Evolutionary conservation across 2,113 vertebrate genomes (phyloP), one percentile per base, ranked within the genome.

Genomic region (Procavia capensis): DNA sequence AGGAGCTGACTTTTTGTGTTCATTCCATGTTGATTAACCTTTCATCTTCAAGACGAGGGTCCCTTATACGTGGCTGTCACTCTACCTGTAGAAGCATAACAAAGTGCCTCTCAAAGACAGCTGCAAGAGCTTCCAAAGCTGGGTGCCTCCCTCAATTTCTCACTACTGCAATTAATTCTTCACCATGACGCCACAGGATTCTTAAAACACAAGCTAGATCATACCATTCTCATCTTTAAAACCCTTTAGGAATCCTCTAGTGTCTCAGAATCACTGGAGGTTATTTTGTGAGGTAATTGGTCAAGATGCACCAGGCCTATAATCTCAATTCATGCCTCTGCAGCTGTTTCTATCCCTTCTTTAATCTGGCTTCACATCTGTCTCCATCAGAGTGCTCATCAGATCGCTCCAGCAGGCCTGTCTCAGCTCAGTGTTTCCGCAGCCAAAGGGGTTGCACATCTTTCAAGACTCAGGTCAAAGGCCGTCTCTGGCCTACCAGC

Each of bases 1-100:
- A 75, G 39, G 74, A 81, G 76, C 36, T 79, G 70, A 8, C 59
- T 85, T 34, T 8, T 0, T 41, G 66, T 84, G 50, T 27, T 87
- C 14, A 31, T n/a, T 43, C 61, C 57, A 11, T 47, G 72, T 10
- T 54, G 45, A 93, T 90, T 90, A 96, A 96, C 66, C 81, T 79
- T 85, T 95, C 29, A 45, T 20, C 39, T 78, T 64, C 70, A 68
- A 50, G n/a, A 96, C 50, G 25, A 63, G 13, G 4, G 64, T 50
- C 63, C 47, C 82, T 57, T 82, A 31, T 27, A n/a, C 43, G 34
- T 72, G 79, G 43, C 27, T 74, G 79, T 29, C 64, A 59, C 50
- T 36, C 54, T 72, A 9, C n/a, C 64, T 80, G 10, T 22, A 39
- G 22, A 85, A 9, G 1, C 5, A n/a, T 80, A 6, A 79, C 75